A percentile compares a stretch with the other conserved stretches of the same genome.
Conservation (phyloP, 2,888 invertebrate genomes). For the Drosophila fulvimacula region DNA sequence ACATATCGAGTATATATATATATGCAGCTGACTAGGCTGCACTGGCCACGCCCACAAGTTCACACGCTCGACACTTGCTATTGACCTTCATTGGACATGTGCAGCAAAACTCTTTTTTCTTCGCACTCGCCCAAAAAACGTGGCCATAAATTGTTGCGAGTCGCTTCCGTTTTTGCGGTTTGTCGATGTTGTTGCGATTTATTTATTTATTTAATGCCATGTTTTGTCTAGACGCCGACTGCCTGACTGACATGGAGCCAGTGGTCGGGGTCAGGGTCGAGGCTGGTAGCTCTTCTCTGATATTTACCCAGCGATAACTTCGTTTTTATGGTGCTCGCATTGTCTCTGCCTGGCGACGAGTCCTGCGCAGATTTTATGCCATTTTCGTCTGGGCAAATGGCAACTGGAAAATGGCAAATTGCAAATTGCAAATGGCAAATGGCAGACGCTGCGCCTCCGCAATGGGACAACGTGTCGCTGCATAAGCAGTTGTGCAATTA, state of each 20-base stretch:
- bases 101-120: slow-evolving; percentile 38
- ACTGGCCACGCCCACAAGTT: slow-evolving; percentile 59
- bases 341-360: slow-evolving; percentile 49
- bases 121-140: slow-evolving; percentile 52
- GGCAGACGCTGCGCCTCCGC: slow-evolving; percentile 18
- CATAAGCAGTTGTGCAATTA: slow-evolving; percentile 75
- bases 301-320: slow-evolving; percentile 73
- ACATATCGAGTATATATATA: slow-evolving; percentile 14
- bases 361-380: slow-evolving; percentile 64
- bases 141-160: slow-evolving; percentile 63
- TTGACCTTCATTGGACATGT: slow-evolving; percentile 68
- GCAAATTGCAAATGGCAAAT: slow-evolving; percentile 28
- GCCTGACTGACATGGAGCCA: slow-evolving; percentile 53
- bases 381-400: slow-evolving; percentile 62
- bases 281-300: slow-evolving; percentile 39
- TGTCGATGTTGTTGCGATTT: slow-evolving; percentile 61
- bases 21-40: slow-evolving; percentile 47
- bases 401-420: slow-evolving; percentile 29
- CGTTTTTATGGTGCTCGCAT: slow-evolving; percentile 64
- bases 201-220: slow-evolving; percentile 79
- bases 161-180: slow-evolving; percentile 67
- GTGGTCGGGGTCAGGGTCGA: neutral
- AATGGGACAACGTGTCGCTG: slow-evolving; percentile 52
- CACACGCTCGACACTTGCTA: slow-evolving; percentile 56
- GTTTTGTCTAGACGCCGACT: slow-evolving; percentile 71